Conservation (phyloP, 1,140 invertebrate species). For the Matsumurasca onukii region DNA sequence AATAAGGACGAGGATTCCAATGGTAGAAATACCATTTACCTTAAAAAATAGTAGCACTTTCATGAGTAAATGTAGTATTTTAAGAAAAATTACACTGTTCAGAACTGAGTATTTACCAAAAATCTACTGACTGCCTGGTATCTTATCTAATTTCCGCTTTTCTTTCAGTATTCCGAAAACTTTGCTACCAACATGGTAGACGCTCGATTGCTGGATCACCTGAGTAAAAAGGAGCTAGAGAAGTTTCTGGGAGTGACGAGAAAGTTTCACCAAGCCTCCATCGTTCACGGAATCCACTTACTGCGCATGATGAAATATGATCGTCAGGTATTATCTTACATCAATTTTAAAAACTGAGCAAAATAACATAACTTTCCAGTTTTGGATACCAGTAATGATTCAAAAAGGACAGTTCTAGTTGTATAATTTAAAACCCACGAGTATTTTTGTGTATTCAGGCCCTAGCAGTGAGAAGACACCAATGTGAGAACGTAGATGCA, state of each 20-base stretch:
- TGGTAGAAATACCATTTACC: too few species aligned
- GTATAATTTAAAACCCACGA: neutral
- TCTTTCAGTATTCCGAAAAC: constrained; percentile 73
- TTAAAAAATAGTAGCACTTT: too few species aligned
- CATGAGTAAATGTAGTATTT: too few species aligned
- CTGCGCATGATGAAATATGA: constrained; percentile 91
- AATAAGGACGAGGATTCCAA: too few species aligned
- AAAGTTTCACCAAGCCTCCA: constrained; percentile 91
- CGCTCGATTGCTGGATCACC: constrained; percentile 85
- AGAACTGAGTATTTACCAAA: too few species aligned
- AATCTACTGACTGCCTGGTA: too few species aligned
- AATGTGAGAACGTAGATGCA: constrained; percentile 82
- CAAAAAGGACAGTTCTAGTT: neutral
- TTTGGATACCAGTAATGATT: neutral
- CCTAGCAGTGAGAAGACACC: constrained; percentile 79
- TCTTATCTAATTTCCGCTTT: too few species aligned
- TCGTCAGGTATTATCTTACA: constrained; percentile 66
- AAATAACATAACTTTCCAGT: too few species aligned
- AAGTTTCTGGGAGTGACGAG: constrained; percentile 87
- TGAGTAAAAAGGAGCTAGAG: constrained; percentile 92
- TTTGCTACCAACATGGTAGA: constrained; percentile 91
- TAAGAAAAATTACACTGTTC: too few species aligned
- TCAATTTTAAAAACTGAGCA: neutral
- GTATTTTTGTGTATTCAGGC: constrained; percentile 57
- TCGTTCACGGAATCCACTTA: constrained; percentile 90